Percentiles rank a stretch among this genome's conserved stretches.
These are phyloP conservation scores for Melanotaenia maccullochi DNA, from an alignment of 2,797 vertebrate species.

Conservation along the genomic window DNA sequence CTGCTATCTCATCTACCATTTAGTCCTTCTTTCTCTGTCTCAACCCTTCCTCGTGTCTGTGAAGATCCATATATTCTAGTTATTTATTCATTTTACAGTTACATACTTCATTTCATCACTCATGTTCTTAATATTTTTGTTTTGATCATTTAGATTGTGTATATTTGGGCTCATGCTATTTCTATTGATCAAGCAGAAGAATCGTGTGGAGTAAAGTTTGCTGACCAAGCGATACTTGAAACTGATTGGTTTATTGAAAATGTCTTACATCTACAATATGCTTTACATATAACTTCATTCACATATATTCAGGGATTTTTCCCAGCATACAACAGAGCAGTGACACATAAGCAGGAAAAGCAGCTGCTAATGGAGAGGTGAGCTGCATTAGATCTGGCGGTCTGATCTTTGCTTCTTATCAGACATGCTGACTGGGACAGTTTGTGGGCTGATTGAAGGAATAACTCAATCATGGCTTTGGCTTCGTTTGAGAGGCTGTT, in stretches of 20 bases:
- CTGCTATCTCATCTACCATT: slow-evolving; percentile 59
- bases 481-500: slow-evolving; percentile 2
- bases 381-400: not conserved
- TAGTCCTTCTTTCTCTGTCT: slow-evolving; percentile 51
- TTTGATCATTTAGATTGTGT: not conserved
- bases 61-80: not conserved
- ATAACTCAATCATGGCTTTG: slow-evolving; percentile 11
- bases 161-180: not conserved
- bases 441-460: slow-evolving; percentile 1
- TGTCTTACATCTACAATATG: not conserved
- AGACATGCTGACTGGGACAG: not conserved
- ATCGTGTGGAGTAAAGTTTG: not conserved
- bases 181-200: not conserved
- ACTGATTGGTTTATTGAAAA: not conserved
- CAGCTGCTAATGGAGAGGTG: not conserved
- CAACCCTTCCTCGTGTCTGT: not conserved
- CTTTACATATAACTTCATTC: not conserved
- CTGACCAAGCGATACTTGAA: not conserved
- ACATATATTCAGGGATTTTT: not conserved
- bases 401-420: slow-evolving; percentile 1
- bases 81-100: slow-evolving; percentile 1
- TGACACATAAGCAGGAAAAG: not conserved
- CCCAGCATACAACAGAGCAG: not conserved
- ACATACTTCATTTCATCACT: not conserved
- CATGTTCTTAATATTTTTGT: not conserved